Base-by-base conservation (phyloP, 2,888 invertebrate genomes). In the Tuta absoluta region DNA sequence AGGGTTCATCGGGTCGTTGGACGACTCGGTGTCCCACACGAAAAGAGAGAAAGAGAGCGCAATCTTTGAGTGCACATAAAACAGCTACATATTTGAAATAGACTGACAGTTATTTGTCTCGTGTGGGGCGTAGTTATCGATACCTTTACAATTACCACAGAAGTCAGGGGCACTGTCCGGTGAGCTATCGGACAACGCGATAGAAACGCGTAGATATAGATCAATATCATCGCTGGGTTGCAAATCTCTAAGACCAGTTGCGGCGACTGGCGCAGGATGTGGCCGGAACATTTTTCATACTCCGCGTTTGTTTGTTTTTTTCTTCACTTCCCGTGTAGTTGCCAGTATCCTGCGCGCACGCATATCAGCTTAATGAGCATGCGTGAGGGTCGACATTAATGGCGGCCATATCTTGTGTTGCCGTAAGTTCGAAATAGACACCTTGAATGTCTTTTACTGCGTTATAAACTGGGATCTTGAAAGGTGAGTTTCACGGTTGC, bases 281-380 rank as follows among this genome's bases (percentile, higher is more conserved):
- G 45, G 45, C 23, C 19, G 38, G 45, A 60, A 24, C 17, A 60
- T 60, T 60, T 59, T 45, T 60, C 45, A 60, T 60, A 23, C 45
- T 5, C 21, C 7, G 21, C 14, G 38, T 45, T 45, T 60, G 58
- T 58, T 58, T 58, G 24, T 58, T 58, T 60, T 37, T 59, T 58
- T 60, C 45, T 60, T 60, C 38, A 60, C 60, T 60, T 60, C 60
- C 60, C 38, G 38, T 21, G 33, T 45, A 60, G 60, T 60, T 60
- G 58, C 45, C 19, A 24, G 45, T n/a, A 60, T 60, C 60, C 45
- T 60, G 56, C 56, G 28, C 28, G 24, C 45, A 45, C 60, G 60
- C 60, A 60, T 45, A 45, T 60, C 60, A 60, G 10, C 38, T 24
- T 60, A 60, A 60, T 60, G 60, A 60, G 60, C 60, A 21, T 28